Conservation (phyloP, 2,797 vertebrate genomes). For the Ciconia nigra region DNA sequence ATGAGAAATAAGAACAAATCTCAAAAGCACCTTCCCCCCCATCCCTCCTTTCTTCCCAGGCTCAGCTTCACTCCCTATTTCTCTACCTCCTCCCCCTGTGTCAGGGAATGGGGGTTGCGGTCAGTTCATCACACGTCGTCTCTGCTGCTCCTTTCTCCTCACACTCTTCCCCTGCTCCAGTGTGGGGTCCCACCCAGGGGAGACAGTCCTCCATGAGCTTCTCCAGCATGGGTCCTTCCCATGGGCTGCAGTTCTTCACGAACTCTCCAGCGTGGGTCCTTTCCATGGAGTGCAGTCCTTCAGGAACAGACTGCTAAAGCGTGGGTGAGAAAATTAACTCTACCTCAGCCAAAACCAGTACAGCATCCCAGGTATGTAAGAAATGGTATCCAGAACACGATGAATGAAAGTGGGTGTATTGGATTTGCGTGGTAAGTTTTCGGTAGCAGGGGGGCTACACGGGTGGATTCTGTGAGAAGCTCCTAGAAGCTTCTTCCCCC, state of each 20-base stretch:
- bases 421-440: background rate
- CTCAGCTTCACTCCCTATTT: background rate
- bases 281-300: background rate
- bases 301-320: background rate
- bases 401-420: background rate
- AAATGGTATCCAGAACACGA: background rate
- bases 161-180: background rate
- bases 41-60: background rate
- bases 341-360: background rate
- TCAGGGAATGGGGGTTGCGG: fast-evolving
- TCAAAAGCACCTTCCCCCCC: background rate
- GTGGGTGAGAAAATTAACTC: background rate
- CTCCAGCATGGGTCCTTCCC: background rate
- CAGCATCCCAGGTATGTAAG: background rate
- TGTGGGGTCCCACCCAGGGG: fast-evolving
- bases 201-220: background rate
- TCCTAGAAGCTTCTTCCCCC: background rate
- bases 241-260: background rate
- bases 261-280: background rate
- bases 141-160: background rate
- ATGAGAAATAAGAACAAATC: background rate
- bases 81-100: background rate
- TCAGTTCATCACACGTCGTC: background rate
- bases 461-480: background rate
- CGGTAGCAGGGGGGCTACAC: background rate